These are phyloP conservation scores for Smittia sp. DNA, from an alignment of 2,888 invertebrate genomes.

Conservation along the genomic window DNA sequence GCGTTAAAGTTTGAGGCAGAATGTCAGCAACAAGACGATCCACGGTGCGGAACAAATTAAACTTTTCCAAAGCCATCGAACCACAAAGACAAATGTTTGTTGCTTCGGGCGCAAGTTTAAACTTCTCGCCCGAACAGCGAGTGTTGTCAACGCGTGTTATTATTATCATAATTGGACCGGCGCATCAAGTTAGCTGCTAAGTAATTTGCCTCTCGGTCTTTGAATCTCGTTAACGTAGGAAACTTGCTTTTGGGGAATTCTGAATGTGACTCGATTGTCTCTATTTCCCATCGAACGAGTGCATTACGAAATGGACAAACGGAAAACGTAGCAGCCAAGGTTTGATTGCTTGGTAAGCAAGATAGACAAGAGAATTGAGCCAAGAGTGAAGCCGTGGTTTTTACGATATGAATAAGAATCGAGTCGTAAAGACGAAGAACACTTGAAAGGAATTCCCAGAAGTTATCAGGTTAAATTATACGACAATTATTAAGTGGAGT, in stretches of 20 bases:
- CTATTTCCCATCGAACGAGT: neutral
- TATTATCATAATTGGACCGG: neutral
- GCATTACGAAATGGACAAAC: neutral
- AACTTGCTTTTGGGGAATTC: slow-evolving; percentile 1
- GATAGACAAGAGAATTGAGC: too few species aligned
- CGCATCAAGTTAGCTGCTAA: neutral
- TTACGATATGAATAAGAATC: too few species aligned
- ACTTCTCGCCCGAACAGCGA: neutral
- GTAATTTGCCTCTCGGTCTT: too few species aligned
- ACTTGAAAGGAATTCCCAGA: too few species aligned
- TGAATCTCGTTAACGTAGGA: too few species aligned
- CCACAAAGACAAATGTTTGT: neutral
- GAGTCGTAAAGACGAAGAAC: too few species aligned
- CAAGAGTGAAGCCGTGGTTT: too few species aligned
- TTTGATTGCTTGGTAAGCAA: neutral
- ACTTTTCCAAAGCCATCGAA: neutral
- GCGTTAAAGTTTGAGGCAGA: too few species aligned
- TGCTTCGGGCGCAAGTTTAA: neutral
- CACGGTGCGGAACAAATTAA: neutral
- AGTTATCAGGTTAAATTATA: too few species aligned
- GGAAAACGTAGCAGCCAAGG: neutral
- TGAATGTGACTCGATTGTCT: slow-evolving; percentile 7
- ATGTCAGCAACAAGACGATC: neutral
- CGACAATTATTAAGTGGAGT: too few species aligned
- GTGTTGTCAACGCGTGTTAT: neutral